phyloP scores from a whole-genome alignment of 2,888 invertebrate genomes.

The Cheilosia variabilis region DNA sequence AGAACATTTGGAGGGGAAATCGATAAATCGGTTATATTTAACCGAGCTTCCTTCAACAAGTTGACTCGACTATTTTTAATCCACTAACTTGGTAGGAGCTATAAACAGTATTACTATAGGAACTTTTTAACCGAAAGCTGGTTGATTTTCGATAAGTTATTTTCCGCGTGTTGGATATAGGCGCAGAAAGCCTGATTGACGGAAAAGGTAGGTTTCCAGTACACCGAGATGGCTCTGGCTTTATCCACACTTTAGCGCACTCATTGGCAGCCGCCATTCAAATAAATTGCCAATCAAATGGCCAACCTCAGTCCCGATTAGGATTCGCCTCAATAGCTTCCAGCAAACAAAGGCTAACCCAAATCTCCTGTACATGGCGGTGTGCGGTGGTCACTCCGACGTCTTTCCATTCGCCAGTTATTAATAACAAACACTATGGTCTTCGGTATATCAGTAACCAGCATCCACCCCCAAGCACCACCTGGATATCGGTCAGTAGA shows the following conservation, averaged over 20 bases:
- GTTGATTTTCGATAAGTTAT: no score
- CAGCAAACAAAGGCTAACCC: slow-evolving; percentile 44
- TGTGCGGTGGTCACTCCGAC: background rate
- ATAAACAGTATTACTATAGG: no score
- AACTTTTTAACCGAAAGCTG: no score
- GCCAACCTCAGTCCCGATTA: slow-evolving; percentile 4
- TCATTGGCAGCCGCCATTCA: background rate
- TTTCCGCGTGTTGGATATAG: no score
- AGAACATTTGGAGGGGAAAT: no score
- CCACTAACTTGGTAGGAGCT: no score
- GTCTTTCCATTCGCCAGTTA: slow-evolving; percentile 64
- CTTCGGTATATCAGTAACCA: slow-evolving; percentile 12
- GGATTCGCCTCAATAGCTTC: slow-evolving; percentile 31
- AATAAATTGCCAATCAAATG: slow-evolving; percentile 14
- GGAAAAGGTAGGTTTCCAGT: no score
- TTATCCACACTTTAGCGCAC: background rate
- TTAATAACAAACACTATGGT: slow-evolving; percentile 59
- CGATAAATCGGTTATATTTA: no score
- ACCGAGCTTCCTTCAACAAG: no score
- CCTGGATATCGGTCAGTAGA: slow-evolving; percentile 8
- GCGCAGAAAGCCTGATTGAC: no score
- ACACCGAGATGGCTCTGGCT: background rate
- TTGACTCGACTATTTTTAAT: no score
- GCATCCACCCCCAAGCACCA: slow-evolving; percentile 17
- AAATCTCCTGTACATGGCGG: slow-evolving; percentile 40